Evolutionary conservation across 2,113 vertebrate genomes (phyloP).

Genomic region (Brachyhypopomus occidentalis): DNA sequence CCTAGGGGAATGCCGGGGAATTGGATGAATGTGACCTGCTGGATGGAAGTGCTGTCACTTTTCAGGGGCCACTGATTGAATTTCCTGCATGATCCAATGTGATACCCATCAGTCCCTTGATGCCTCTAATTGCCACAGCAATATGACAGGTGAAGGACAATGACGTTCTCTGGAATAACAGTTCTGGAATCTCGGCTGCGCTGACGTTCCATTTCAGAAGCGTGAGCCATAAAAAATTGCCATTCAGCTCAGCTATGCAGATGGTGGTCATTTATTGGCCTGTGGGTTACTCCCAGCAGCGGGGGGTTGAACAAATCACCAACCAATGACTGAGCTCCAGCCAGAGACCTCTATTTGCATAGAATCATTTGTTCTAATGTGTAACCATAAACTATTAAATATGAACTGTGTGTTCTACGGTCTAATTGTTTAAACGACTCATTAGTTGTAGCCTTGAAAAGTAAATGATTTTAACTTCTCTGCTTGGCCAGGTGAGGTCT

Average conservation of each 20-base stretch:
- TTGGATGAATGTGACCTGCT: constrained; percentile 31
- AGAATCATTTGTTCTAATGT: neutral
- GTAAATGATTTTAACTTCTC: neutral
- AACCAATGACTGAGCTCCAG: neutral
- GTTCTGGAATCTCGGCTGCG: neutral
- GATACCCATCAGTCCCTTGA: constrained; percentile 48
- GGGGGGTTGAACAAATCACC: neutral
- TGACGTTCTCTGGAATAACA: constrained; percentile 32
- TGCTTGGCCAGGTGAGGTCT: neutral
- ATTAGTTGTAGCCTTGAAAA: neutral
- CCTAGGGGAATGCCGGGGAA: constrained; percentile 35
- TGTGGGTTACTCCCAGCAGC: constrained; percentile 2
- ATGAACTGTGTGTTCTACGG: too few relatives aligned
- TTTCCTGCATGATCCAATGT: constrained; percentile 47
- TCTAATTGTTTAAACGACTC: too few relatives aligned
- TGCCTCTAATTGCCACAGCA: constrained; percentile 52
- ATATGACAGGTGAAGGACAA: constrained; percentile 59
- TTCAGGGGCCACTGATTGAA: constrained; percentile 53
- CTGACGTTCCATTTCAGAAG: neutral
- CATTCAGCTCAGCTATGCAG: neutral
- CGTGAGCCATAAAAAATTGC: constrained; percentile 16
- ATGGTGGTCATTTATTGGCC: constrained; percentile 10
- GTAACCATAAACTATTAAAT: too few relatives aligned
- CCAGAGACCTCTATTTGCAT: neutral
- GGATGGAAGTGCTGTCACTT: constrained; percentile 47